These are phyloP conservation scores for Canis aureus DNA, from an alignment of 2,113 vertebrate species.

Conservation along the genomic window DNA sequence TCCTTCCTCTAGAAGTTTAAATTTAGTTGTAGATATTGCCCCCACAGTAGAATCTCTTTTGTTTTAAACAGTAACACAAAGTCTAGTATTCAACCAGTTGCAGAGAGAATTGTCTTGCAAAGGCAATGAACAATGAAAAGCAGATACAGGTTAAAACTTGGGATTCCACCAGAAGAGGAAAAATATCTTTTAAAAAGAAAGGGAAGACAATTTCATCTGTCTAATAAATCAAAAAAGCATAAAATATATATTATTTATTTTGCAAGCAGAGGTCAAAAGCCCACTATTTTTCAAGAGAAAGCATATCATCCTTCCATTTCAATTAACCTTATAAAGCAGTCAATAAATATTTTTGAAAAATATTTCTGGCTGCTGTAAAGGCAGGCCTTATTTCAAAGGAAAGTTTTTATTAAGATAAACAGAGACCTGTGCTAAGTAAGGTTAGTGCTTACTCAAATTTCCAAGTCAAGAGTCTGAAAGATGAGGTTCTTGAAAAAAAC, in stretches of 20 bases:
- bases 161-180: background rate
- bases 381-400: constrained; percentile 47
- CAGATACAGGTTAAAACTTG: background rate
- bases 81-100: background rate
- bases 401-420: constrained; percentile 55
- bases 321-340: constrained; percentile 75
- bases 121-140: background rate
- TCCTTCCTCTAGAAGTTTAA: background rate
- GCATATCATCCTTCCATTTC: constrained; percentile 48
- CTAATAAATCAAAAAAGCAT: constrained; percentile 59
- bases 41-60: background rate
- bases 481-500: background rate
- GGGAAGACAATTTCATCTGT: background rate
- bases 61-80: background rate
- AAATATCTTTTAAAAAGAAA: background rate
- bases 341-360: constrained; percentile 72
- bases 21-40: background rate
- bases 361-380: constrained; percentile 53
- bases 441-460: constrained; percentile 43
- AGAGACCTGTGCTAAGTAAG: background rate
- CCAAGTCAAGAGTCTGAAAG: constrained; percentile 45
- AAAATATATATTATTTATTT: constrained; percentile 65
- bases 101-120: background rate
- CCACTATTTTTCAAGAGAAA: constrained; percentile 59
- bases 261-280: constrained; percentile 52